phyloP scores from a whole-genome alignment of 2,113 vertebrate genomes.

The Bombycilla garrulus region DNA sequence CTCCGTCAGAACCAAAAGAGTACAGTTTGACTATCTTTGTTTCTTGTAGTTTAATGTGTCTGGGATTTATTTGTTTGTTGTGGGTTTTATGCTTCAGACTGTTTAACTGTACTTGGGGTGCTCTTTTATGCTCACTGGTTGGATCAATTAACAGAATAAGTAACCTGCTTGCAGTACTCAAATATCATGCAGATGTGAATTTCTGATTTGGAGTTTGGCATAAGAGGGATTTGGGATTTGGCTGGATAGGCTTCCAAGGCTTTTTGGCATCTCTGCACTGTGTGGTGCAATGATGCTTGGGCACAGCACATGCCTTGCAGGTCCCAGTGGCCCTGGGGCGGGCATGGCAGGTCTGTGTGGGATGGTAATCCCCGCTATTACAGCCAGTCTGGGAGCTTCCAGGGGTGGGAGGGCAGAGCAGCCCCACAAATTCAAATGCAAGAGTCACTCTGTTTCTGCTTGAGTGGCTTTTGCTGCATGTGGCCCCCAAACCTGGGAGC shows the following conservation, averaged over 20 bases:
- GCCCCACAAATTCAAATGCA: background rate
- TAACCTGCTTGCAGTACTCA: background rate
- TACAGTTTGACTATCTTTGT: background rate
- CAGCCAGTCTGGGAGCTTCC: background rate
- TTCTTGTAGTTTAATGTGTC: background rate
- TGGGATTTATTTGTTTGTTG: background rate
- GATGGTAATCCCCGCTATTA: background rate
- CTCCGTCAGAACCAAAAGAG: background rate
- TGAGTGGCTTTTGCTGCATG: background rate
- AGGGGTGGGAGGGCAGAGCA: background rate
- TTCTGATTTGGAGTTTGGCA: background rate
- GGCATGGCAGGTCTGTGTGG: background rate
- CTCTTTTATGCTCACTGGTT: background rate
- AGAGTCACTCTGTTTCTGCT: background rate
- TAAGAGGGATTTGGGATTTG: background rate
- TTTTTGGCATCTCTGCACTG: background rate
- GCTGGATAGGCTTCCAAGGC: background rate
- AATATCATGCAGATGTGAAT: background rate
- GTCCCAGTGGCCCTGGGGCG: background rate
- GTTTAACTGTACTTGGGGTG: background rate
- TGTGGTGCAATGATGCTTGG: fast-evolving
- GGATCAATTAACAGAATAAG: background rate
- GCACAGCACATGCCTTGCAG: background rate
- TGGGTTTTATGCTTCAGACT: background rate
- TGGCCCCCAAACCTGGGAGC: background rate